Conservation (phyloP, 64 coral and sea anemone genomes). For the Orbicella faveolata region DNA sequence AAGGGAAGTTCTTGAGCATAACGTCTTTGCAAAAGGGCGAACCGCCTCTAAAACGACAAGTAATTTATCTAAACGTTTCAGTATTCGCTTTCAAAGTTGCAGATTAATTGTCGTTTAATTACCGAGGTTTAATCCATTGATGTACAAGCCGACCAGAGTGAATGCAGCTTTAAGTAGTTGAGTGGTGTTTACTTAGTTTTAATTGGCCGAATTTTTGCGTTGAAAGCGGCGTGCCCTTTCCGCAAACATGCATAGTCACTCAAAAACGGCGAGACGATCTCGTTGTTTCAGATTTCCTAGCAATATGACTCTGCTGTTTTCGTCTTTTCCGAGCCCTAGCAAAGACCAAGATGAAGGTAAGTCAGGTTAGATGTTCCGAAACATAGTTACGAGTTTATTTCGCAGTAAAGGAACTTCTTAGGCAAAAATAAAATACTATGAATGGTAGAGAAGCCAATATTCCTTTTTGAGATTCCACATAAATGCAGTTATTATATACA, state of each 20-base stretch:
- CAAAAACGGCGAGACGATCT: neutral
- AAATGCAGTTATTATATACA: too few relatives aligned
- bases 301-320: too few relatives aligned
- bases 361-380: neutral
- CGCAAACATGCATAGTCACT: neutral
- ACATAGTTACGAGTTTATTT: too few relatives aligned
- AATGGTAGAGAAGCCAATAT: too few relatives aligned
- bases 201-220: constrained; percentile 41
- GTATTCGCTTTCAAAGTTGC: constrained; percentile 3
- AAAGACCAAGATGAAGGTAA: neutral
- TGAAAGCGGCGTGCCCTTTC: constrained; percentile 23
- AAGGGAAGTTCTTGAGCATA: neutral
- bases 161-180: constrained; percentile 43
- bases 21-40: neutral
- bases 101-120: constrained; percentile 41
- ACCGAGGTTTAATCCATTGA: constrained; percentile 37
- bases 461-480: too few relatives aligned
- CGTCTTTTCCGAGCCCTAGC: neutral
- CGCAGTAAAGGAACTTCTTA: too few relatives aligned
- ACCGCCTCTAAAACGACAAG: neutral
- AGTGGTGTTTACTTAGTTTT: constrained; percentile 40
- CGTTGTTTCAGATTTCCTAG: too few relatives aligned
- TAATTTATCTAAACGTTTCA: constrained; percentile 34
- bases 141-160: constrained; percentile 8
- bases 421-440: too few relatives aligned